These are phyloP conservation scores for Cassiopea andromeda DNA, from an alignment of 30 jellyfish, hydroid and myxozoan species.

Conservation along the genomic window DNA sequence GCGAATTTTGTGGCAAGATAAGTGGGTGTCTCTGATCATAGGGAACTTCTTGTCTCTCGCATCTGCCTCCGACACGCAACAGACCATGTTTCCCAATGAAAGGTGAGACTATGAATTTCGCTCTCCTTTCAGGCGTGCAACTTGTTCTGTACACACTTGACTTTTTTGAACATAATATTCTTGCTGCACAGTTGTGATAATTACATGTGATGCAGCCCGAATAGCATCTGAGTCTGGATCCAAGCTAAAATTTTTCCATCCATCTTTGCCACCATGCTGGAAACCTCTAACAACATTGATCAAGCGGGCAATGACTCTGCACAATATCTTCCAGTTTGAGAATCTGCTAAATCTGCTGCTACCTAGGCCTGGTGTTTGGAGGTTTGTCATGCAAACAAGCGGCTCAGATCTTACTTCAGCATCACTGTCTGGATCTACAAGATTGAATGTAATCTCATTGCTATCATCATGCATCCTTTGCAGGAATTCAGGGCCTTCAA, in stretches of 20 bases:
- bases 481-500: conserved; percentile 54
- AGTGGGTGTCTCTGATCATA: conserved; percentile 46
- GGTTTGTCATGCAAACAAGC: conserved; percentile 12
- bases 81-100: conserved; percentile 48
- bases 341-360: conserved; percentile 28
- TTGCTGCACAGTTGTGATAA: conserved; percentile 35
- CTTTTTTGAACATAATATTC: conserved; percentile 32
- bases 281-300: conserved; percentile 44
- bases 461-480: neutral
- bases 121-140: conserved; percentile 23
- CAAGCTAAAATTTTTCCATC: conserved; percentile 25
- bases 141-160: conserved; percentile 23
- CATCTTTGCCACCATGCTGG: conserved; percentile 42
- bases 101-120: conserved; percentile 24
- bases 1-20: conserved; percentile 45
- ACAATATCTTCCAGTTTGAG: conserved; percentile 26
- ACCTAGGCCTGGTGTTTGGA: conserved; percentile 28
- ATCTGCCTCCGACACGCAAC: conserved; percentile 65
- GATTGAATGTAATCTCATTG: neutral
- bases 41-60: conserved; percentile 37
- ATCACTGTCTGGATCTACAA: conserved; percentile 34
- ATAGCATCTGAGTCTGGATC: conserved; percentile 12
- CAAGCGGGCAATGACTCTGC: conserved; percentile 31
- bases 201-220: conserved; percentile 24
- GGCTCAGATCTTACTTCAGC: conserved; percentile 22